Base-by-base conservation (phyloP, 2,797 vertebrate genomes). In the Megalops cyprinoides region DNA sequence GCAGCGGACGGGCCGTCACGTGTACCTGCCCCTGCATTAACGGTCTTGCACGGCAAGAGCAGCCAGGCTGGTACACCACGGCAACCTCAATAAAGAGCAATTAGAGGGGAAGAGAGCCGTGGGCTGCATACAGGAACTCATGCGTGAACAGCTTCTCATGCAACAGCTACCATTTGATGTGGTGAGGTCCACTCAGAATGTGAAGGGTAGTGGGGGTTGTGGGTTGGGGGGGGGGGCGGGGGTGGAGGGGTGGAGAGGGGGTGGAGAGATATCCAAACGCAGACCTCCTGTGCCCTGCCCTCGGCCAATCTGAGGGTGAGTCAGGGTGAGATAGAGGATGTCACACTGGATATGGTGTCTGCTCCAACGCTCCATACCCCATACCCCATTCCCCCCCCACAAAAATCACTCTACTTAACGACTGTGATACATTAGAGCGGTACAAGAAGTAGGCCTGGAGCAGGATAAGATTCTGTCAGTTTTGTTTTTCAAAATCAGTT, bases 91-190 rank as follows among this genome's bases (percentile, higher is more conserved):
- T 78, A 81, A 69, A 81, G 69, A 81, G 76, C 81, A 83, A 69
- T 85, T 78, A 79, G 81, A 78, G 81, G 23, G 74, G 44, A 79
- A 79, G 79, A 39, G 76, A 51, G 62, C 71, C 76, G 37, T 25
- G 20, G 65, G 79, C 28, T 44, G 51, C 39, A 23, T 51, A 48
- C 49, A 37, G 65, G n/a, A 75, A 62, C 76, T 83, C 84, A 83
- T 73, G 69, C 69, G 55, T 62, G 81, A 85, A 76, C 37, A 46
- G 28, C 23, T 83, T 82, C n/a, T 79, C 77, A 82, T 82, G 71
- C 77, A 55, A 34, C 74, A 56, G 76, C 49, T 76, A 71, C 67
- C 56, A 55, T 46, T 82, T 82, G 53, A 55, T 73, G 67, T 37
- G 74, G 42, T 55, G 77, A 67, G 71, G n/a, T 78, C 62, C 44